Evolutionary conservation across 2,888 invertebrate genomes (phyloP), one percentile per base, ranked within the genome.

Genomic region (Cephus rjabovi): DNA sequence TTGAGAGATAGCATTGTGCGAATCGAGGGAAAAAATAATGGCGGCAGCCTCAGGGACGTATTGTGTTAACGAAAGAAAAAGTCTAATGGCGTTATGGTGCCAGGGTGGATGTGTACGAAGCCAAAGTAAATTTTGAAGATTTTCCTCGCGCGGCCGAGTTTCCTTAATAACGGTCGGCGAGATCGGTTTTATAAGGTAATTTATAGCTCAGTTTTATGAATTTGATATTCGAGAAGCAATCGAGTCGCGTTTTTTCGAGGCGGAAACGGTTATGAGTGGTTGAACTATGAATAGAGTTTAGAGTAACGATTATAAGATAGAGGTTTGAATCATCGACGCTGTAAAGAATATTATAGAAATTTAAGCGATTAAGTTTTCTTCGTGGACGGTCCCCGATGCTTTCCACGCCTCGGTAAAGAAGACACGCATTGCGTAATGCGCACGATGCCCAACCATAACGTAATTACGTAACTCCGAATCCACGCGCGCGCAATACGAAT

Each of bases 201-300:
- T 74, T 76, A 73, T 80, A 81, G 79, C 81, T 84, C 81, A 80
- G 81, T 83, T 82, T 83, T 84, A 83, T 80, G 77, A 83, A 80
- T 83, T 76, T 73, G 35, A 83, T 84, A 83, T 79, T 76, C 73
- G 76, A 75, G 75, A 83, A 80, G 80, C 79, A 81, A 80, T 80
- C 82, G 83, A 81, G 83, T 84, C 83, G 83, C 79, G 81, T 84
- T 82, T 82, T 80, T 83, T 80, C 78, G 76, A 76, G 35, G 12
- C n/a, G 69, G 33, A 34, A 76, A 70, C 80, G 85, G 87, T 89
- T 90, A 90, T 86, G 89, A 89, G 83, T 91, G 90, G 91, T 90
- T 91, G 88, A 90, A 87, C 85, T 89, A 89, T 90, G 87, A 88
- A 91, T 90, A 91, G 89, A 91, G 91, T 91, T 89, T 91, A 91